phyloP scores from a whole-genome alignment of 2,113 vertebrate species.

The Xyliphius kryptos region DNA sequence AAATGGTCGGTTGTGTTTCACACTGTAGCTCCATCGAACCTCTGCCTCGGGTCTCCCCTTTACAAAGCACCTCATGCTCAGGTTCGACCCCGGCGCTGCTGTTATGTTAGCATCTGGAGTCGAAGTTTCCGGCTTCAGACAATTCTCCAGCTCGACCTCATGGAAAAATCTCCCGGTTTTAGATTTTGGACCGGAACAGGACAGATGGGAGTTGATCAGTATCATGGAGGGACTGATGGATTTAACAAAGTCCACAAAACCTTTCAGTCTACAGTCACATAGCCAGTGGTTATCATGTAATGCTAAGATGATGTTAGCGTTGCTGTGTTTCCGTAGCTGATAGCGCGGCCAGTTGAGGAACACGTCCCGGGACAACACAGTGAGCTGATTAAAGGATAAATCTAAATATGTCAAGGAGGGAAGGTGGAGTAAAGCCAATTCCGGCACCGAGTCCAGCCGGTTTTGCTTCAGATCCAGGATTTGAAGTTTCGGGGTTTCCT shows the following conservation, averaged over 20 bases:
- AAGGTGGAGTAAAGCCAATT: slow-evolving; percentile 74
- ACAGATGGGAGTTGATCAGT: slow-evolving; percentile 83
- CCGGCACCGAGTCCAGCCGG: slow-evolving; percentile 74
- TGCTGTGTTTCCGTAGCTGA: slow-evolving; percentile 53
- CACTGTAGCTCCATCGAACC: slow-evolving; percentile 76
- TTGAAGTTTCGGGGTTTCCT: slow-evolving; percentile 66
- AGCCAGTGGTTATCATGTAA: slow-evolving; percentile 83
- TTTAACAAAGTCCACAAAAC: slow-evolving; percentile 77
- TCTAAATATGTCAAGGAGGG: slow-evolving; percentile 82
- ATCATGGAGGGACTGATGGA: slow-evolving; percentile 69
- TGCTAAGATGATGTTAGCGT: slow-evolving; percentile 67
- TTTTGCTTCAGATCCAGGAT: slow-evolving; percentile 87
- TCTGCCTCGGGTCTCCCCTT: slow-evolving; percentile 72
- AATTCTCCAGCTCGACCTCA: slow-evolving; percentile 73
- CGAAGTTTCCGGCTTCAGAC: slow-evolving; percentile 70
- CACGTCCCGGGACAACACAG: slow-evolving; percentile 78
- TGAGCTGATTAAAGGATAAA: slow-evolving; percentile 84
- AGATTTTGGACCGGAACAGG: slow-evolving; percentile 67
- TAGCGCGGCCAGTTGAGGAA: slow-evolving; percentile 78
- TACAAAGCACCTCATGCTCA: slow-evolving; percentile 72
- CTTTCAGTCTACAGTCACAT: slow-evolving; percentile 82
- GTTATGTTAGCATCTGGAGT: slow-evolving; percentile 65
- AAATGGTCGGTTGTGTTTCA: slow-evolving; percentile 77
- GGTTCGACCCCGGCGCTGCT: slow-evolving; percentile 63
- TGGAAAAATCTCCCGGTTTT: slow-evolving; percentile 74